A percentile compares a stretch with the other conserved stretches of the same genome.
These are phyloP conservation scores for Pogonognathellus flavescens DNA, from an alignment of 1,140 invertebrate species.

Conservation along the genomic window DNA sequence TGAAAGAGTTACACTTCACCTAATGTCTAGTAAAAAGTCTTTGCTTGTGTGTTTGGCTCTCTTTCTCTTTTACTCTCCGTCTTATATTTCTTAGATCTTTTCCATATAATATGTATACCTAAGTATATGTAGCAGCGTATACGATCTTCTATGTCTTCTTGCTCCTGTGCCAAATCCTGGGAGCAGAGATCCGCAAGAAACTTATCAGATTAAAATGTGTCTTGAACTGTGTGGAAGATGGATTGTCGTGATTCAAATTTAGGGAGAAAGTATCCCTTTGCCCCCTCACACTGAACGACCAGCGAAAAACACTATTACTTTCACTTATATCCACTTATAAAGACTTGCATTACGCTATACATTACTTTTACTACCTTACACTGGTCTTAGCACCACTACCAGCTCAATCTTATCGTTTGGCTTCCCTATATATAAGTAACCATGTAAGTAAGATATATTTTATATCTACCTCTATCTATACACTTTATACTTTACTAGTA, in stretches of 20 bases:
- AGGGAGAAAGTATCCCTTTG: conserved; percentile 45
- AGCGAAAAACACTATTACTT: not conserved
- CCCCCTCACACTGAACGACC: conserved; percentile 11
- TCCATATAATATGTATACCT: too few species aligned
- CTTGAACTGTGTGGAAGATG: conserved; percentile 58
- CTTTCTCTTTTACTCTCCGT: not conserved
- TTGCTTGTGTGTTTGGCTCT: conserved; percentile 45
- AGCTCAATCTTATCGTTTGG: not conserved
- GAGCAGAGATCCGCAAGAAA: conserved; percentile 44
- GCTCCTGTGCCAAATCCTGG: conserved; percentile 55
- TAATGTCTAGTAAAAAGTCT: conserved; percentile 7
- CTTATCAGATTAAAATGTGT: conserved; percentile 64
- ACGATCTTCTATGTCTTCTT: conserved; percentile 14
- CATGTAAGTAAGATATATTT: too few species aligned
- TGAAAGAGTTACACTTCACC: too few species aligned
- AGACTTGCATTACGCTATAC: not conserved
- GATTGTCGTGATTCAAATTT: conserved; percentile 62
- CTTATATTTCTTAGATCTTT: too few species aligned
- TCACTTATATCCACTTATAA: not conserved
- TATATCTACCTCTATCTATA: too few species aligned
- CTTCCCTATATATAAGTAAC: not conserved
- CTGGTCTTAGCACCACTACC: too few species aligned
- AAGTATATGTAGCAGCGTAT: too few species aligned
- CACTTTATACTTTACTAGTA: too few species aligned
- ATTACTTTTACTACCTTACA: too few species aligned